Base-by-base conservation (phyloP, 2,888 invertebrate species). In the Stenodera caucasica region DNA sequence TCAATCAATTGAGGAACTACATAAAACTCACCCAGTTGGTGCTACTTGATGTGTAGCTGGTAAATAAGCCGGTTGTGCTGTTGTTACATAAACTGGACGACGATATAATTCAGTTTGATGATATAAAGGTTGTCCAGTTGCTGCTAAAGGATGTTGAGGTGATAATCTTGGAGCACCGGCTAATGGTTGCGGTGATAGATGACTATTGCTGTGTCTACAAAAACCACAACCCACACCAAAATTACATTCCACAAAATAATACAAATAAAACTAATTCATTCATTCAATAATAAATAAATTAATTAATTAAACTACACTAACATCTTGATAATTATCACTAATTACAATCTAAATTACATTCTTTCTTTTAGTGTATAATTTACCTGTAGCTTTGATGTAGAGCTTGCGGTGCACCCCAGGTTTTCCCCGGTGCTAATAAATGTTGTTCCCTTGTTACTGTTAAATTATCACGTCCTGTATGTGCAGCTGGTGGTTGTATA, bases 21-120 rank as follows among this genome's bases (percentile, higher is more conserved):
- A 40, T 49, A 62, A 33, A 14, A 57, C 40, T 26, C 11, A 81
- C 81, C 80, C 80, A 51, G 79, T 71, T 37, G 83, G 82, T 60
- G 81, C 79, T 67, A 84, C 82, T 73, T 84, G 84, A 72, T 84
- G 82, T 23, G 83, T 82, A 57, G 83, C 80, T 45, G 83, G 81
- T 68, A 83, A 77, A 73, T 82, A 82, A 26, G 84, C 83, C 55
- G 83, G 83, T 68, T 83, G 85, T 52, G 86, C 83, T 51, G 85
- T 85, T 53, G 89, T 88, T 49, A 89, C 89, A 77, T 90, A 90
- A 50, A 90, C 89, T 50, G 86, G 86, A 14, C 86, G 84, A 68
- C 87, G 85, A 80, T 87, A 91, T 68, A 87, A 81, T 69, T 84
- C 84, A 53, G 86, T 84, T 74, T 88, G 86, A 70, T 86, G 85